Base-by-base conservation (phyloP, 2,113 vertebrate genomes). In the Scopus umbretta region DNA sequence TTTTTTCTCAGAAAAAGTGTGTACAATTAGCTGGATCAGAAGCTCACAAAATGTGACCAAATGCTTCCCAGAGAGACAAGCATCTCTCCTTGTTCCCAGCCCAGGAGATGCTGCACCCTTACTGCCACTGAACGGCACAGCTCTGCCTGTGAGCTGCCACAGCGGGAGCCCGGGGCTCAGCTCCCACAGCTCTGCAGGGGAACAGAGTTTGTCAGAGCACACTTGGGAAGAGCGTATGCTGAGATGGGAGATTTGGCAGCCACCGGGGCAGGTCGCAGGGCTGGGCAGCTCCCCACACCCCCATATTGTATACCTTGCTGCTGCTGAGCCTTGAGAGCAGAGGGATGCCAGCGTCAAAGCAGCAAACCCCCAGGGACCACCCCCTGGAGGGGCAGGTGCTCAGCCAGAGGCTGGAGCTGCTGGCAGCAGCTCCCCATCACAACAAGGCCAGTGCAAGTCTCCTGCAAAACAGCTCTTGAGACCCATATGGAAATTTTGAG, bases 391-490 rank as follows among this genome's bases (percentile, higher is more conserved):
- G 20, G 3, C 6, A 5, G 8, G 30, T 89, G 47, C 56, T 63
- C 21, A 80, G 62, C 67, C 6, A 3, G 36, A 66, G 75, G 45
- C 40, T 80, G 68, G 43, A 78, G 59, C 53, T 76, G 43, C 53
- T 58, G 53, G 6, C 71, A 11, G 18, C 78, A 68, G 10, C 38
- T 76, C 3, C 1, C 62, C 81, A 27, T n/a, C 13, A 1, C 1
- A 1, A 29, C 25, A 50, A 38, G 30, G 36, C 9, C 47, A n/a
- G 21, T 0, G 0, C 13, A 1, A 85, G 20, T 2, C 10, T 21
- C 21, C 38, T 86, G 50, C 34, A 62, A 45, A 81, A 43, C 34
- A 88, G 30, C 27, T 90, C 50, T 34, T 81, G 61, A 74, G 80
- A 92, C 13, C 19, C 25, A 23, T 17, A 43, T 34, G 26, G 86